phyloP scores from a whole-genome alignment of 2,888 invertebrate genomes.

The Xanthorhoe spadicearia region DNA sequence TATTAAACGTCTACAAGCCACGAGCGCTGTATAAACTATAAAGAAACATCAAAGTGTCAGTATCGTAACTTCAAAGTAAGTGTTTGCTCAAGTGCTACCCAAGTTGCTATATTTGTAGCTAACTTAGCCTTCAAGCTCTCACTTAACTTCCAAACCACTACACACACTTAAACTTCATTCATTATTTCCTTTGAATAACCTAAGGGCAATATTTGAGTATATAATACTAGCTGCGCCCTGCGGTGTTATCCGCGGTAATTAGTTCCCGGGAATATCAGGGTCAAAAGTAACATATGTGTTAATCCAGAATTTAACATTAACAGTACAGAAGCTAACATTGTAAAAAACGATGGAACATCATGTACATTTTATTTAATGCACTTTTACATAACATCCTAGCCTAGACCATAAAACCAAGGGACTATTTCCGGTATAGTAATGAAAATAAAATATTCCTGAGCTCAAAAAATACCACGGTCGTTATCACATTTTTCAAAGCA shows the following conservation, averaged over 20 bases:
- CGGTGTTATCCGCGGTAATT: no score
- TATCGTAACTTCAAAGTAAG: not conserved
- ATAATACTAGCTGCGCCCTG: no score
- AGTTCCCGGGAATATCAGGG: no score
- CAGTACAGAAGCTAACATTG: no score
- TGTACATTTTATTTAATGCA: not conserved
- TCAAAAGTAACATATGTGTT: no score
- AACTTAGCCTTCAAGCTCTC: conserved; percentile 2
- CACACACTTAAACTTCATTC: not conserved
- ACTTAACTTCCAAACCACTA: conserved; percentile 2
- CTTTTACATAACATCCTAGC: not conserved
- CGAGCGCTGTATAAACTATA: not conserved
- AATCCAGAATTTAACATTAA: no score
- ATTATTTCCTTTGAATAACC: not conserved
- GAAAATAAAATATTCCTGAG: conserved; percentile 15
- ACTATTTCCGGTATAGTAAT: not conserved
- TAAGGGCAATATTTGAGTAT: not conserved
- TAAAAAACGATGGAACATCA: not conserved
- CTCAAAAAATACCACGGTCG: conserved; percentile 15
- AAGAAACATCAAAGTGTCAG: not conserved
- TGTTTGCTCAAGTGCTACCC: conserved; percentile 2
- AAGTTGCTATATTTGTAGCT: not conserved
- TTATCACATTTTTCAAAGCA: conserved; percentile 30
- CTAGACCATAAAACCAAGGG: not conserved
- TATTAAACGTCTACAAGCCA: not conserved